A percentile compares a stretch with the other conserved stretches of the same genome.
Evolutionary conservation across 2,888 invertebrate genomes (phyloP).

Genomic region (Heteromyza rotundicornis): DNA sequence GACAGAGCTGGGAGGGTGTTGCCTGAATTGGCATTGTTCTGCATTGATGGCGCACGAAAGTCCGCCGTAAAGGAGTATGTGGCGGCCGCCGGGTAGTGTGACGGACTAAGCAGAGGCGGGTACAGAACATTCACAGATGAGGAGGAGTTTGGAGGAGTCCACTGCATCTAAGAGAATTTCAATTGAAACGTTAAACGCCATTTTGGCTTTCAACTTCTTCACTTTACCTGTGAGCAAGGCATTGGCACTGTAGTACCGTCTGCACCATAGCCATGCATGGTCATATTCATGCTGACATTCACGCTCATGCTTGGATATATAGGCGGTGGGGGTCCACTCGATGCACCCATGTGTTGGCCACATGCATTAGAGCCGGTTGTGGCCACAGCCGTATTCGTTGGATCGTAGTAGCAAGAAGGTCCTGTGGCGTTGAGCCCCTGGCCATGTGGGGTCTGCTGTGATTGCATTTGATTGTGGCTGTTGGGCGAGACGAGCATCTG

Average conservation of each 20-base stretch:
- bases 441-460: conserved; percentile 50
- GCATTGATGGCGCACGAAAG: conserved; percentile 68
- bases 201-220: background rate
- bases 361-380: conserved; percentile 23
- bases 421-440: conserved; percentile 37
- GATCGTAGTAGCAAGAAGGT: conserved; percentile 58
- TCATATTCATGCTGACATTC: conserved; percentile 96
- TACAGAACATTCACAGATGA: conserved; percentile 72
- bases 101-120: conserved; percentile 72
- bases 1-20: conserved; percentile 62
- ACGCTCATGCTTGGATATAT: conserved; percentile 94
- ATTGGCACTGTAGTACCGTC: conserved; percentile 59
- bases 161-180: conserved; percentile 70
- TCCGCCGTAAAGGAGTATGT: conserved; percentile 86
- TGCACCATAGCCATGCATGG: conserved; percentile 80
- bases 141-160: conserved; percentile 71
- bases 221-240: conserved; percentile 72
- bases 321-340: conserved; percentile 53
- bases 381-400: conserved; percentile 37
- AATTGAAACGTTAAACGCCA: background rate
- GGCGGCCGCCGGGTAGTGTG: conserved; percentile 71
- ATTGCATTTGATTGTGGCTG: conserved; percentile 41
- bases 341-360: conserved; percentile 21
- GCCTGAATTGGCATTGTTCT: conserved; percentile 60
- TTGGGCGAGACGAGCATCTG: conserved; percentile 72